Conservation (phyloP, 2,797 vertebrate species). For the Sebastes nivosus region DNA sequence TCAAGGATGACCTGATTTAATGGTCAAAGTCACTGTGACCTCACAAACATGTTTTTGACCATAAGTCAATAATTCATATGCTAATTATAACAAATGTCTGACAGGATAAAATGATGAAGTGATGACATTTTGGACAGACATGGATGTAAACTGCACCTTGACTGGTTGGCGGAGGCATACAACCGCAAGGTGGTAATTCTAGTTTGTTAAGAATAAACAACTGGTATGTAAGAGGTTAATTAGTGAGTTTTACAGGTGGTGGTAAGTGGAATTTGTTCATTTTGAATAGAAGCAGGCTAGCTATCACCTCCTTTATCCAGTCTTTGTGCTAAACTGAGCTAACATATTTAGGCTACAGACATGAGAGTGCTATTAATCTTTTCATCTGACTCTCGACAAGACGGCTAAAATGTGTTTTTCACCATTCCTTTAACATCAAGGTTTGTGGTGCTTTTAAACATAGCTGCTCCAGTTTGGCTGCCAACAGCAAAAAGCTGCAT, state of each 20-base stretch:
- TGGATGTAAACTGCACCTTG: background rate
- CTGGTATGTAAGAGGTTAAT: background rate
- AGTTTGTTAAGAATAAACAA: background rate
- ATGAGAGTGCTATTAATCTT: background rate
- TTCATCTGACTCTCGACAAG: background rate
- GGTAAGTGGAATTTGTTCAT: background rate
- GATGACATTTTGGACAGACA: background rate
- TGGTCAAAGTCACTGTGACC: background rate
- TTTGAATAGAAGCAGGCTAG: background rate
- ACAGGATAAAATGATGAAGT: background rate
- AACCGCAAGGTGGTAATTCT: background rate
- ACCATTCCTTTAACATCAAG: background rate
- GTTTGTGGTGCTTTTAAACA: background rate
- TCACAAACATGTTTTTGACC: background rate
- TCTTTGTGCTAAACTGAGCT: background rate
- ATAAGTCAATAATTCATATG: background rate
- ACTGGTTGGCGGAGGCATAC: background rate
- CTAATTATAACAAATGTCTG: background rate
- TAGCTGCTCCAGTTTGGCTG: slow-evolving; percentile 6
- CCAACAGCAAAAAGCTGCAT: background rate
- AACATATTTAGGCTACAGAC: background rate
- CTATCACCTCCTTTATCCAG: background rate
- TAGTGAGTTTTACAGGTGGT: background rate
- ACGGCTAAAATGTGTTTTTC: background rate
- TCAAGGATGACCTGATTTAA: background rate